Base-by-base conservation (phyloP, 2,113 vertebrate genomes). In the Paralichthys olivaceus region DNA sequence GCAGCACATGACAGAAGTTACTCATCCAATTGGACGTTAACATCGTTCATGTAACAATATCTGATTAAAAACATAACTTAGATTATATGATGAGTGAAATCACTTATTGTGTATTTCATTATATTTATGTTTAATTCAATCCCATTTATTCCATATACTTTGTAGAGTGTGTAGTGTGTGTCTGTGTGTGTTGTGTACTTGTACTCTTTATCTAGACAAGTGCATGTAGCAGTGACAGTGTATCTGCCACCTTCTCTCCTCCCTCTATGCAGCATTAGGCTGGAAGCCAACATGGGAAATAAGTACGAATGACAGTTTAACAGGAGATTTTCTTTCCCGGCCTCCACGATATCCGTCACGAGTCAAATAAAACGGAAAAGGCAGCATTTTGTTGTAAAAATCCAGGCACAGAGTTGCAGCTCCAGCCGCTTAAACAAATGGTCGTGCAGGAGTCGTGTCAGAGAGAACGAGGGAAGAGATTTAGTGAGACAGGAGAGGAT, bases 251-350 rank as follows among this genome's bases (percentile, higher is more conserved):
- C 7, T 40, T 64, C 17, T 55, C 34, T 53, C 56, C 47, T 7
- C 57, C 23, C 5, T 32, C 22, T 70, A 20, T 72, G 45, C 54
- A 66, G 75, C 57, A 55, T 78, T 63, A 81, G 69, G 58, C 58
- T 40, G 22, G 9, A 63, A 55, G 60, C 66, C 77, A 68, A 69
- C 83, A 45, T 62, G 67, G 55, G 66, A 83, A 88, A 84, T 83
- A 75, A 83, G 76, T 70, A 76, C 40, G 14, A 82, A 82, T 78
- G 73, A 75, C 58, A 79, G 28, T 80, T 74, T 72, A 89, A 77
- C 80, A 69, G 68, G 13, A 75, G 81, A 72, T 83, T 40, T 81
- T 53, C 15, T 17, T 32, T 14, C 15, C 12, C 17, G 1, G 6
- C 15, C 43, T 62, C 69, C 32, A 54, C 59, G 81, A 75, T 61